phyloP scores from a whole-genome alignment of 2,888 invertebrate species.

The Cataglyphis cursor region DNA sequence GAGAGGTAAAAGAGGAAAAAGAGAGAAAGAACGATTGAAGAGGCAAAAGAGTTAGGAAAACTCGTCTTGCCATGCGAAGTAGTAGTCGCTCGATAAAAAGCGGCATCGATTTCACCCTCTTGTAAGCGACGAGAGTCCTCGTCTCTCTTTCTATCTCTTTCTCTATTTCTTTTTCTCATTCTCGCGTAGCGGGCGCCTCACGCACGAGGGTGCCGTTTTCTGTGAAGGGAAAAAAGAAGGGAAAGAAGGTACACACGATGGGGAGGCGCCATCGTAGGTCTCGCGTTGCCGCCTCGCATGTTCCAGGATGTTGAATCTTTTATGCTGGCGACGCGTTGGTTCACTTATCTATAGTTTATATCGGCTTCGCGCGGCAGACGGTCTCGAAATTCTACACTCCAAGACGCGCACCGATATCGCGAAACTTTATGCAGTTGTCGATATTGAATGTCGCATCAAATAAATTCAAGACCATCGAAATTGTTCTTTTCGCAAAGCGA shows the following conservation, averaged over 20 bases:
- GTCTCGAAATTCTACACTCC: conserved; percentile 41
- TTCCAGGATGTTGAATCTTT: conserved; percentile 54
- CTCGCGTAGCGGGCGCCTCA: conserved; percentile 35
- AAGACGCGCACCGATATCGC: conserved; percentile 23
- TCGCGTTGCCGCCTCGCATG: conserved; percentile 51
- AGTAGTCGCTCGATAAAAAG: conserved; percentile 59
- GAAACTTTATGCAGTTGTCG: conserved; percentile 36
- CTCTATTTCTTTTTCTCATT: neutral
- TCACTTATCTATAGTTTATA: conserved; percentile 52
- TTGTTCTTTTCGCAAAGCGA: neutral
- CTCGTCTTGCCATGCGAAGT: conserved; percentile 39
- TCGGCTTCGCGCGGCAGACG: conserved; percentile 1
- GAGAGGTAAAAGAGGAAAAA: neutral
- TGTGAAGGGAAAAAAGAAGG: conserved; percentile 34
- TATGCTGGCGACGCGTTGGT: conserved; percentile 46
- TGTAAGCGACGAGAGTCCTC: conserved; percentile 27
- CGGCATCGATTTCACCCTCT: conserved; percentile 57
- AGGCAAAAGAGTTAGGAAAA: conserved; percentile 49
- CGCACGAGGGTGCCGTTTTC: conserved; percentile 43
- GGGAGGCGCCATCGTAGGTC: conserved; percentile 41
- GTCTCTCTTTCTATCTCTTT: neutral
- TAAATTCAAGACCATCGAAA: conserved; percentile 4
- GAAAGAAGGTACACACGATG: conserved; percentile 24
- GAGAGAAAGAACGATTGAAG: neutral
- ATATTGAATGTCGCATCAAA: conserved; percentile 13